Conservation (phyloP, 2,888 invertebrate genomes). For the Podotricha telesiphe region DNA sequence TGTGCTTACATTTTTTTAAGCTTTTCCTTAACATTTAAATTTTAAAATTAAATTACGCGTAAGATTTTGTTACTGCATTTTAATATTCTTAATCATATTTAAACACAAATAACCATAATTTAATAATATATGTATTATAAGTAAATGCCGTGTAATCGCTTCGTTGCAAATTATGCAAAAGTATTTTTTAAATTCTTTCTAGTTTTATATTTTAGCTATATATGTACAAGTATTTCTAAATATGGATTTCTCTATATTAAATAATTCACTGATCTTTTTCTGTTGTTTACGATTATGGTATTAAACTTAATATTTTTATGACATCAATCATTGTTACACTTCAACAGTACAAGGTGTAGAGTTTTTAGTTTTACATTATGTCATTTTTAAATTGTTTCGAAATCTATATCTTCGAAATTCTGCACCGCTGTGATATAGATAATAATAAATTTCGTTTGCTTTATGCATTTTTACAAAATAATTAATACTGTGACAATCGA, state of each 20-base stretch:
- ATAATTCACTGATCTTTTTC: not conserved
- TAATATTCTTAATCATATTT: slow-evolving; percentile 9
- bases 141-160: slow-evolving; percentile 19
- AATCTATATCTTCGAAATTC: slow-evolving; percentile 45
- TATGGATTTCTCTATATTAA: not conserved
- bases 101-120: slow-evolving; percentile 1
- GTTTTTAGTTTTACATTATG: slow-evolving; percentile 1
- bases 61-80: slow-evolving; percentile 38
- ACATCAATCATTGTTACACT: not conserved
- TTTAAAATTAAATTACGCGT: slow-evolving; percentile 26
- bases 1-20: slow-evolving; percentile 54
- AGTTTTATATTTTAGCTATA: slow-evolving; percentile 5
- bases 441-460: slow-evolving; percentile 52
- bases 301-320: not conserved
- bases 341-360: not conserved
- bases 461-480: slow-evolving; percentile 30
- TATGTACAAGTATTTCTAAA: not conserved
- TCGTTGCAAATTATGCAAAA: slow-evolving; percentile 6
- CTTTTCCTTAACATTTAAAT: slow-evolving; percentile 11
- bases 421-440: slow-evolving; percentile 64
- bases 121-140: slow-evolving; percentile 5
- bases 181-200: not conserved
- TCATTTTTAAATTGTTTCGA: slow-evolving; percentile 6
- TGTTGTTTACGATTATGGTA: not conserved
- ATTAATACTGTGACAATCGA: slow-evolving; percentile 19